Evolutionary conservation across 2,113 vertebrate species (phyloP).

Genomic region (Nesogale talazaci): DNA sequence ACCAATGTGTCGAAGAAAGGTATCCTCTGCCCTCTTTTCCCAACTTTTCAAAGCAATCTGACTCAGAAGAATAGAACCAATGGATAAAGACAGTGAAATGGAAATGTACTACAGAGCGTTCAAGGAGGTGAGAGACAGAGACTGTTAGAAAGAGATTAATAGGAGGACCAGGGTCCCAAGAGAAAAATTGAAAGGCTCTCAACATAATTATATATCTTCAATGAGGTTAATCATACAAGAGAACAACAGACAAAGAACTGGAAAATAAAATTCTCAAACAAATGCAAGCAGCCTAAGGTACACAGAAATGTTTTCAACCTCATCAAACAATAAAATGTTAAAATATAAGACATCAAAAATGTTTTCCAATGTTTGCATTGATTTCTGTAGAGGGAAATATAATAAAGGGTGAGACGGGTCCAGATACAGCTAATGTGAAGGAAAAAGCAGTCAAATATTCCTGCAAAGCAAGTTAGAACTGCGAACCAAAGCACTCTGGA

Average conservation of each 20-base stretch:
- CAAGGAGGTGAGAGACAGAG: background rate
- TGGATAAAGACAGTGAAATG: background rate
- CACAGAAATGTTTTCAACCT: background rate
- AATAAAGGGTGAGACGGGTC: no score
- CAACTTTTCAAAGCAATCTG: background rate
- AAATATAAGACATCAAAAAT: background rate
- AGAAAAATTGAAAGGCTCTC: background rate
- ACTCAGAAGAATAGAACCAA: background rate
- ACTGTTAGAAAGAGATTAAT: background rate
- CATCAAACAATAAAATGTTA: background rate
- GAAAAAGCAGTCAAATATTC: accelerated
- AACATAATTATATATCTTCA: background rate
- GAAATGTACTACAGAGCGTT: background rate
- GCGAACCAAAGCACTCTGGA: background rate
- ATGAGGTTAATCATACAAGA: background rate
- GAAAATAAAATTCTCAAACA: background rate
- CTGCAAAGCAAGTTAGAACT: no score
- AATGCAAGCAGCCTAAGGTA: background rate
- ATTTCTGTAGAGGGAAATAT: background rate
- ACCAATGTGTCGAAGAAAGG: background rate
- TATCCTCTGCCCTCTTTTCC: background rate
- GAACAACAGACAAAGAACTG: background rate
- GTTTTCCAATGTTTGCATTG: background rate
- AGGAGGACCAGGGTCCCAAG: background rate
- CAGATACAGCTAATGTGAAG: accelerated